A percentile compares a stretch with the other conserved stretches of the same genome.
Evolutionary conservation across 1,140 invertebrate genomes (phyloP).

Genomic region (Drosophila seguyi): DNA sequence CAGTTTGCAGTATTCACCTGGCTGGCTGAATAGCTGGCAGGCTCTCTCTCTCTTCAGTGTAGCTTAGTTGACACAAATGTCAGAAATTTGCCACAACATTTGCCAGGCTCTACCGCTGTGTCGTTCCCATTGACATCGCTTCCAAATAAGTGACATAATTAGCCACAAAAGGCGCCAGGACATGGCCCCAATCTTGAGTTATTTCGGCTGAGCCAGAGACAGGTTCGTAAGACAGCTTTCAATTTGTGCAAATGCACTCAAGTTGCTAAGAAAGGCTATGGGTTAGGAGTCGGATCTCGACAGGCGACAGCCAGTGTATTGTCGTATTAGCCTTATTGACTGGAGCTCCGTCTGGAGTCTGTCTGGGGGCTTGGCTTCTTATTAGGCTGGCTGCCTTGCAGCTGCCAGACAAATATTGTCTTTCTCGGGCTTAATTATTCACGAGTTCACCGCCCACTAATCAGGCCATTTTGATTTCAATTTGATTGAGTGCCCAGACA

Average conservation of each 20-base stretch:
- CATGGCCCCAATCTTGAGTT: constrained; percentile 35
- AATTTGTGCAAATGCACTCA: constrained; percentile 60
- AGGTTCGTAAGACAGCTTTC: constrained; percentile 53
- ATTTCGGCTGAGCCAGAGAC: constrained; percentile 34
- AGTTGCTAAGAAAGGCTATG: constrained; percentile 29
- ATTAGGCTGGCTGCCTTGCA: constrained; percentile 29
- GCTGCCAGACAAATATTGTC: constrained; percentile 43
- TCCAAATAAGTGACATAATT: constrained; percentile 54
- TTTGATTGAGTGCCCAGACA: constrained; percentile 50
- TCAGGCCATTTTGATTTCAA: constrained; percentile 45
- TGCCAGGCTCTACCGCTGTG: constrained; percentile 1
- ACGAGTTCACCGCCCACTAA: constrained; percentile 33
- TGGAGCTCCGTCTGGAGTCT: background rate
- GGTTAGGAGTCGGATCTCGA: constrained; percentile 4
- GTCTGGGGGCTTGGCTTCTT: constrained; percentile 37
- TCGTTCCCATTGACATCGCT: constrained; percentile 20
- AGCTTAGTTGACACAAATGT: constrained; percentile 51
- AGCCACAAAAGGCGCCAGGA: constrained; percentile 46
- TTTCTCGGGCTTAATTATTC: constrained; percentile 46
- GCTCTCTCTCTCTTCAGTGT: too few species aligned
- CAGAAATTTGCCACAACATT: constrained; percentile 42
- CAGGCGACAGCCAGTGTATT: constrained; percentile 27
- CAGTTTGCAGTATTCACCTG: background rate
- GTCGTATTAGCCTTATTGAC: constrained; percentile 56
- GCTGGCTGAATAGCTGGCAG: background rate